A percentile compares a stretch with the other conserved stretches of the same genome.
phyloP scores from a whole-genome alignment of 2,797 vertebrate genomes.

The Limosa lapponica region DNA sequence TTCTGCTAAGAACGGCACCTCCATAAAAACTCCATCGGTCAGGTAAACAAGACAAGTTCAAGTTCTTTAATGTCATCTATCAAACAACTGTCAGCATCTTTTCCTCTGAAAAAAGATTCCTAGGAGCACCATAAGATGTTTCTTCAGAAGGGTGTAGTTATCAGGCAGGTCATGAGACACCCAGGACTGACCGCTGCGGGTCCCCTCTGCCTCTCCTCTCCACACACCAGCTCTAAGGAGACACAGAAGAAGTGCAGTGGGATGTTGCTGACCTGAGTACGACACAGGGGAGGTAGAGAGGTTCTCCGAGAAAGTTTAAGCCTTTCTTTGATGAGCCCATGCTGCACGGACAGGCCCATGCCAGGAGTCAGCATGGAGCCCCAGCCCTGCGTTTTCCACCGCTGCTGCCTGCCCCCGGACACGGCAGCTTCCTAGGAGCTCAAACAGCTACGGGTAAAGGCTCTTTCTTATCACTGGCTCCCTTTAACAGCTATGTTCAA shows the following conservation, averaged over 20 bases:
- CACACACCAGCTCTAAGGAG: background rate
- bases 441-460: background rate
- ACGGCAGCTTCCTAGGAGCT: background rate
- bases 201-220: background rate
- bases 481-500: background rate
- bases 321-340: background rate
- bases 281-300: background rate
- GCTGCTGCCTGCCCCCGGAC: background rate
- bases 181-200: accelerated
- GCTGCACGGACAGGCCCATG: background rate
- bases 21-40: background rate
- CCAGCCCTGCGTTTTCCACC: background rate
- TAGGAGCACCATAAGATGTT: accelerated
- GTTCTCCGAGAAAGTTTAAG: background rate
- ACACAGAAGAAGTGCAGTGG: background rate
- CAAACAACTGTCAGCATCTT: background rate
- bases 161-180: background rate
- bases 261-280: background rate
- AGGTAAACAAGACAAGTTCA: background rate
- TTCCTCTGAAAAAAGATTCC: background rate
- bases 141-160: background rate
- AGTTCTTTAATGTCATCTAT: background rate
- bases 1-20: background rate
- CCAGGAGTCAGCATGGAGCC: background rate
- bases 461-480: background rate